Base-by-base conservation (phyloP, 2,888 invertebrate species). In the Sesia bembeciformis region DNA sequence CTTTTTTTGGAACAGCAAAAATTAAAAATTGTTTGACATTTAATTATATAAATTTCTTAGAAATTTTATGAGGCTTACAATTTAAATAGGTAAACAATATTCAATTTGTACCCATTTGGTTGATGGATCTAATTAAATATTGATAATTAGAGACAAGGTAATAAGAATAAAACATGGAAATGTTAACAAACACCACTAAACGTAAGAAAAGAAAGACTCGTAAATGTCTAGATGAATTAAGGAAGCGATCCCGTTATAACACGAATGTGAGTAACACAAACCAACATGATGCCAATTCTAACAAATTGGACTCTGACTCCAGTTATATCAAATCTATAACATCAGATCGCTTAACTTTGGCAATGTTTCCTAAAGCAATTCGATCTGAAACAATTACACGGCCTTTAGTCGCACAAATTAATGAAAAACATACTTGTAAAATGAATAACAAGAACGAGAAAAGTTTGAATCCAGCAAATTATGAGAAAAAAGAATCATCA, bases 321-420 rank as follows among this genome's bases (percentile, higher is more conserved):
- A 58, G 57, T 46, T 53, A 50, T n/a, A 60, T 58, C 53, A 54
- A 49, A 4, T 55, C 52, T 46, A 64, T 86, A 52, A 82, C 83
- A 53, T 67, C 63, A 42, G 72, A 78, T 57, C 74, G 85, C 39
- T 63, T 87, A 57, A 85, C 84, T 56, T 66, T 87, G 57, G 66
- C 70, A 53, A 72, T 79, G 65, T 78, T 82, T 60, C 76, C 78
- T 23, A 87, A 83, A 60, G 74, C 79, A 39, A 67, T 86, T 56
- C 65, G 68, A 60, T 86, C 88, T 7, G 78, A 84, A 71, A 87
- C 84, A 41, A 68, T 84, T 57, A 84, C 80, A 23, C 76, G 88
- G 57, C 65, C 76, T 40, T 8, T 5, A n/a, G 23, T 5, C 4
- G n/a, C 3, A 3, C 8, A 46, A 8, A 46, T 46, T 46, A 8